Evolutionary conservation across 37 sponge, comb jelly and placozoan genomes (phyloP).

Genomic region (Chondrosia reniformis): DNA sequence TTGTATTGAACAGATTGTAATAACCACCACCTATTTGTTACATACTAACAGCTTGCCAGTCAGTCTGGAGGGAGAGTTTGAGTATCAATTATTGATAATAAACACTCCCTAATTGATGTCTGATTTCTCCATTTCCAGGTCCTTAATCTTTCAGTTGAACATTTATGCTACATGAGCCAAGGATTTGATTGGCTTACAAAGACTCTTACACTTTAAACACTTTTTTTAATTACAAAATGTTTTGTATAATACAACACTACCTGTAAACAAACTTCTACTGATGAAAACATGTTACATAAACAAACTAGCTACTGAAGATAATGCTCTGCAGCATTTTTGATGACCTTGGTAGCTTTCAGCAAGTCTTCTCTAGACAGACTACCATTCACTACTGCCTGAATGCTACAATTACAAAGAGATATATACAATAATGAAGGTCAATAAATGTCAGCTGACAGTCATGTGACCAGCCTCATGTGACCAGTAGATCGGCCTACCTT

Average conservation of each 20-base stretch:
- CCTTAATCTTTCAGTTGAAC: slow-evolving; percentile 1
- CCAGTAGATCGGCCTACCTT: slow-evolving; percentile 15
- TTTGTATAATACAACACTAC: too few species aligned
- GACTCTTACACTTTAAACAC: not conserved
- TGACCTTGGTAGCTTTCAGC: slow-evolving; percentile 37
- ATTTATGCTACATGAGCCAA: not conserved
- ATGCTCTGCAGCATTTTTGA: slow-evolving; percentile 51
- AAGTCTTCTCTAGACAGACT: slow-evolving; percentile 57
- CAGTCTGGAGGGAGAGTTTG: too few species aligned
- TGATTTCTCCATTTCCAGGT: slow-evolving; percentile 25
- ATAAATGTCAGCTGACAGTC: not conserved
- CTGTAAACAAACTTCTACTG: too few species aligned
- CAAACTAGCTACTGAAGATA: too few species aligned
- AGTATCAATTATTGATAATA: too few species aligned
- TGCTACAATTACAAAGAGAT: slow-evolving; percentile 23
- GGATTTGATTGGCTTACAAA: slow-evolving; percentile 51
- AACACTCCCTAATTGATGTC: too few species aligned
- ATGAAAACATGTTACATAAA: too few species aligned
- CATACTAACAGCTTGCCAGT: too few species aligned
- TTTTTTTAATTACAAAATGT: not conserved
- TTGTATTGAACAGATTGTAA: too few species aligned
- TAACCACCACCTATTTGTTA: too few species aligned
- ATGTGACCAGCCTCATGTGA: not conserved
- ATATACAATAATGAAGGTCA: not conserved
- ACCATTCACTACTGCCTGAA: slow-evolving; percentile 50